Evolutionary conservation across 2,113 vertebrate genomes (phyloP), one percentile per base, ranked within the genome.

Genomic region (Dinomys branickii): DNA sequence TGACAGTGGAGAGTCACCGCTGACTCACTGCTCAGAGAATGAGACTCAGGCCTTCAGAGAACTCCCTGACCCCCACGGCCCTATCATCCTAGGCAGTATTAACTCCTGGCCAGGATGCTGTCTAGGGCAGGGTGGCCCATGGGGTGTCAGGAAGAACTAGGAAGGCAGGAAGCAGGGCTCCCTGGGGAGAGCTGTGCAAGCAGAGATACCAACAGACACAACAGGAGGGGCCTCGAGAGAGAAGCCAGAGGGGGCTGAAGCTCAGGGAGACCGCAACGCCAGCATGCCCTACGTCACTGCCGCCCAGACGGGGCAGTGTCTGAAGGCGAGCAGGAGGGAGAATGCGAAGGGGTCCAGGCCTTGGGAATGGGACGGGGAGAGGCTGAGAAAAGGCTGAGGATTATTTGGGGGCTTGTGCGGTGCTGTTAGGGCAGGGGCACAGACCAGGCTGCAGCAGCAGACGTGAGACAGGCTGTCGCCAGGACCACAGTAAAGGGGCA

Each of bases 341-440:
- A 44, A 26, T 1, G 24, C 0, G 3, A 35, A 17, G 17, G 8
- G 8, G 78, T 0, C 0, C 5, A 20, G 52, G 85, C 56, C 47
- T 28, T 13, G 69, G 78, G n/a, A 26, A 35, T 19, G 33, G 1
- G 19, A 26, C 3, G 26, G 10, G 7, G 11, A 73, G 58, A 44
- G 20, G 50, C 52, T 1, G 1, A 84, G 56, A 38, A 59, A 83
- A 61, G 78, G 67, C 91, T 47, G 41, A 59, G 38, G 26, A 6
- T 20, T 13, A 13, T 26, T 16, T 8, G 65, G 81, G 54, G 81
- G 4, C 12, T 52, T 54, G 30, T 5, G 7, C 50, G 5, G 11
- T 19, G 14, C 13, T 33, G n/a, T 63, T 54, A 10, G 41, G 59
- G 44, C 10, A n/a, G 24, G 35, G 13, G 6, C 17, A 44, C 2